Evolutionary conservation across 2,888 invertebrate species (phyloP).

Genomic region (Chorisops tibialis): DNA sequence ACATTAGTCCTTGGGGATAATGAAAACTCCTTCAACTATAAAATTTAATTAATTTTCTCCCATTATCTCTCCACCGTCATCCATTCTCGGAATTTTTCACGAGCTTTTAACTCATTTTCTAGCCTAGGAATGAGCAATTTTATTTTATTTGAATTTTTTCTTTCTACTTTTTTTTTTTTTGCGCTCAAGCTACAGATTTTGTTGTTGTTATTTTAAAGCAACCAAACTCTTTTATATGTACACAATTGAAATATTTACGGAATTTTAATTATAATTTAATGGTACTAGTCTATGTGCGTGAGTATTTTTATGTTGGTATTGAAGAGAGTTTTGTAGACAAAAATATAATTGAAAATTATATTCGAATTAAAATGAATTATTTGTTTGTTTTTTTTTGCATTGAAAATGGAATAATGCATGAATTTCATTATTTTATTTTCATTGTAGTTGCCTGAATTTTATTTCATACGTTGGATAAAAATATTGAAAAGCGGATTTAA

Average conservation of each 20-base stretch:
- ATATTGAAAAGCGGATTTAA: no score
- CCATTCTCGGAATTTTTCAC: slow-evolving; percentile 28
- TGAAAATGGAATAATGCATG: no score
- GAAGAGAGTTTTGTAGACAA: slow-evolving; percentile 1
- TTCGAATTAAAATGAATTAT: no score
- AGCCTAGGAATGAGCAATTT: slow-evolving; percentile 1
- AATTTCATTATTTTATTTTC: no score
- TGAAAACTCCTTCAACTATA: slow-evolving; percentile 23
- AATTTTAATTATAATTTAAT: slow-evolving; percentile 33
- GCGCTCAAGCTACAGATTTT: not conserved
- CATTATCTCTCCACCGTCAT: slow-evolving; percentile 28
- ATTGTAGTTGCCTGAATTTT: no score
- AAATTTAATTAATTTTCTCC: slow-evolving; percentile 33
- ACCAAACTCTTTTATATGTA: slow-evolving; percentile 20
- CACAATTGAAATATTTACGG: slow-evolving; percentile 23
- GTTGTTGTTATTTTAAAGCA: slow-evolving; percentile 9
- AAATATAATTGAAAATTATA: no score
- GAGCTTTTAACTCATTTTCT: slow-evolving; percentile 26
- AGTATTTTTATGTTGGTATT: not conserved
- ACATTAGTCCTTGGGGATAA: slow-evolving; percentile 14
- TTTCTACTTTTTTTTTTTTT: not conserved
- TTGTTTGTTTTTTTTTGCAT: no score
- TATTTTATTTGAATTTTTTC: slow-evolving; percentile 1
- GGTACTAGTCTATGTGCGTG: not conserved
- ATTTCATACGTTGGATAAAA: no score